These are phyloP conservation scores for Ramazzottius varieornatus DNA, from an alignment of 2,888 invertebrate species.

Conservation along the genomic window DNA sequence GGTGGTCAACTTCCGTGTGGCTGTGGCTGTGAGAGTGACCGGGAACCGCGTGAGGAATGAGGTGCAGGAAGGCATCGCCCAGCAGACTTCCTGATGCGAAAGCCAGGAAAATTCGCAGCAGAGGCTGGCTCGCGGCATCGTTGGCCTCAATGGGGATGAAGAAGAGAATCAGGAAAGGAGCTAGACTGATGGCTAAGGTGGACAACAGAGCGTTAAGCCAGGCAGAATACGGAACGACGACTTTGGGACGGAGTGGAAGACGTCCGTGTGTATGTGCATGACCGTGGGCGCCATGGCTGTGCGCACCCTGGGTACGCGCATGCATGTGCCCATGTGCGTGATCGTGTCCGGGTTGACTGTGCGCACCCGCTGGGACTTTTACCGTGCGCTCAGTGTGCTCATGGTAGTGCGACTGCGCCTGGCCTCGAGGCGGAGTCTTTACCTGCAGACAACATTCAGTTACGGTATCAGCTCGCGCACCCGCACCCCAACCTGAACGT, in stretches of 20 bases:
- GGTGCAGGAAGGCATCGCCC: constrained; percentile 90
- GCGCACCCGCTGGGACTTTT: no score
- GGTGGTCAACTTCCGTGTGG: constrained; percentile 19
- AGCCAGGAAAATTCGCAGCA: constrained; percentile 62
- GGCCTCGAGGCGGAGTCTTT: neutral
- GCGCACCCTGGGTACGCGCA: constrained; percentile 8
- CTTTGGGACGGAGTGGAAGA: constrained; percentile 5
- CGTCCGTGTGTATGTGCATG: constrained; percentile 9
- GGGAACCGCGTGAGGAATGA: constrained; percentile 73
- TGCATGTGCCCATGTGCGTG: constrained; percentile 10
- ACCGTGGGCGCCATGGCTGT: constrained; percentile 9
- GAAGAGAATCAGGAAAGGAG: constrained; percentile 71
- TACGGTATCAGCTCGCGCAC: no score
- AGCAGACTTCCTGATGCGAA: constrained; percentile 83
- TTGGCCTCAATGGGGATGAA: constrained; percentile 63
- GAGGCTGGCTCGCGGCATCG: constrained; percentile 49
- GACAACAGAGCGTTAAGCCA: constrained; percentile 64
- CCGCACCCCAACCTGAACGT: constrained; percentile 11
- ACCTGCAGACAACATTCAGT: no score
- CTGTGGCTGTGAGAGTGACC: constrained; percentile 15
- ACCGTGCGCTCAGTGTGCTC: no score
- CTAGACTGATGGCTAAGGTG: constrained; percentile 72
- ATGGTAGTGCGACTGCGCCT: neutral
- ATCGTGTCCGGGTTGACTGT: constrained; percentile 6
- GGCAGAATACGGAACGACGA: constrained; percentile 17